Base-by-base conservation (phyloP, 2,797 vertebrate species). In the Discoglossus pictus region DNA sequence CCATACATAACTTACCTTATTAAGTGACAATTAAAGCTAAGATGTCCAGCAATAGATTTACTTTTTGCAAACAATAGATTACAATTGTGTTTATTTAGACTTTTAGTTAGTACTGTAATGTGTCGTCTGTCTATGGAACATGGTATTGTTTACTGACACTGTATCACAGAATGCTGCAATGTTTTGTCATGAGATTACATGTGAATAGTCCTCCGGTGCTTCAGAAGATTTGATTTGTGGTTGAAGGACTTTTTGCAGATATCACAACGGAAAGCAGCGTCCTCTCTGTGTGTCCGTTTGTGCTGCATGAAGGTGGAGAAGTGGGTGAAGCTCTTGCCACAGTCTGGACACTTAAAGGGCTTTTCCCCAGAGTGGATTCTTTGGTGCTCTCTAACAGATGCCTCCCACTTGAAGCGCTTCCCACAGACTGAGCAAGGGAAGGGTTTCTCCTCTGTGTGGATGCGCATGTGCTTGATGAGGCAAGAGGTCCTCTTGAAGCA, bases 251-350 rank as follows among this genome's bases (percentile, higher is more conserved):
- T 50, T 5, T 56, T 3, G 52, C 73, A 75, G 4, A 15, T 6
- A 16, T 31, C 6, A 42, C 71, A 77, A 43, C 24, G 6, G 46
- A 75, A 73, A 27, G 44, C 47, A 1, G 17, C 43, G 21, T 47
- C 6, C 12, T 61, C 20, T 20, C 46, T 50, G 16, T 76, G 72
- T 20, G 51, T 59, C 24, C 61, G 47, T 7, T 20, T 46, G 25
- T 75, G 77, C 61, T 75, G 75, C 52, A 61, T 42, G 54, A 68
- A 73, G n/a, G 72, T 65, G 42, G 66, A 77, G 4, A 58, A 62
- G 7, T 68, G 69, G 13, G 61, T 51, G 18, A 75, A 74, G 10
- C 43, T 42, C 10, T 61, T 67, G 27, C 35, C 11, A 17, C 72
- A 74, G 2, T 23, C 62, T 11, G 36, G 25, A 10, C 73, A 72